A percentile compares a stretch with the other conserved stretches of the same genome.
Conservation (phyloP, 2,888 invertebrate genomes). For the Drosophila seclusa region DNA sequence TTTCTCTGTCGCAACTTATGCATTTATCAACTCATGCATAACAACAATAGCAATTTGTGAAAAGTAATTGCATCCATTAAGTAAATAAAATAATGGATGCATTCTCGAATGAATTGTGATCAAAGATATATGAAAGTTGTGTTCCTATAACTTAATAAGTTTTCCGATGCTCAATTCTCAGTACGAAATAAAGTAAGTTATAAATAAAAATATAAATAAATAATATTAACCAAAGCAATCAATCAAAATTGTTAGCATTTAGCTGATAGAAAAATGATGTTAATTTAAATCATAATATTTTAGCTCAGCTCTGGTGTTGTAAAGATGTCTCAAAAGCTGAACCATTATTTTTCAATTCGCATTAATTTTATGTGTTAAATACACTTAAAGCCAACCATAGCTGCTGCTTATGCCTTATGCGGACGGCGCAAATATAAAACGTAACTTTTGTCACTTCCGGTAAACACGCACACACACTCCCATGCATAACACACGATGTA, state of each 20-base stretch:
- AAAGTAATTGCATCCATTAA: conserved; percentile 17
- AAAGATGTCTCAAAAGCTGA: neutral
- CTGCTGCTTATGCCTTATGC: conserved; percentile 1
- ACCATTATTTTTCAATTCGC: neutral
- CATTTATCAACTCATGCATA: conserved; percentile 28
- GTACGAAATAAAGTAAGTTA: neutral
- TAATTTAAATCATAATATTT: neutral
- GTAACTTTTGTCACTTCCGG: conserved; percentile 57
- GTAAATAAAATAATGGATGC: conserved; percentile 9
- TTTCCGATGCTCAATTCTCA: neutral
- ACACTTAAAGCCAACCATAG: conserved; percentile 42
- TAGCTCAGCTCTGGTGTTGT: too few relatives aligned
- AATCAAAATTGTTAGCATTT: neutral
- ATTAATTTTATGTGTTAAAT: conserved; percentile 23
- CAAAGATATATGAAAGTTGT: neutral
- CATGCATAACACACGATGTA: conserved; percentile 19
- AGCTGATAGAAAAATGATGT: neutral
- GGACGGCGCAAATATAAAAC: conserved; percentile 11
- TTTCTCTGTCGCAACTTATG: conserved; percentile 24
- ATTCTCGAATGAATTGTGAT: neutral
- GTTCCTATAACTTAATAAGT: too few relatives aligned
- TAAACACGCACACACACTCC: conserved; percentile 11
- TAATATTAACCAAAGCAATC: neutral
- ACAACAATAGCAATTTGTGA: conserved; percentile 27
- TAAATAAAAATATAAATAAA: neutral